A percentile compares a stretch with the other conserved stretches of the same genome.
Conservation (phyloP, 2,113 vertebrate genomes). For the Laterallus jamaicensis region DNA sequence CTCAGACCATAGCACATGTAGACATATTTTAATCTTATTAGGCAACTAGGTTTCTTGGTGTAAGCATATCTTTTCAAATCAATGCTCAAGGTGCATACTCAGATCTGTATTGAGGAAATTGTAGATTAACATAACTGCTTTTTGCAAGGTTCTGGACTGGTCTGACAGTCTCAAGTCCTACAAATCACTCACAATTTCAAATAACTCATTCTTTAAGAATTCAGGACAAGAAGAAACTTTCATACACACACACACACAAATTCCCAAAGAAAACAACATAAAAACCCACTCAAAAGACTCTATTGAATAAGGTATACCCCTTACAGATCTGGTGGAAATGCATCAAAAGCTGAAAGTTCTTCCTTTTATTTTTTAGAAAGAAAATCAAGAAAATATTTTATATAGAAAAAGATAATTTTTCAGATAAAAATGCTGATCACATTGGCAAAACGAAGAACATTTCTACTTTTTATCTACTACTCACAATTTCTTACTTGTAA, state of each 20-base stretch:
- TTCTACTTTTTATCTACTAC: neutral
- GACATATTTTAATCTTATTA: neutral
- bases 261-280: neutral
- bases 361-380: neutral
- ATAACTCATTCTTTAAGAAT: neutral
- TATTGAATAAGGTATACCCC: rapidly evolving
- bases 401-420: neutral
- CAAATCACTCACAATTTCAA: neutral
- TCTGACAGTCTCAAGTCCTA: neutral
- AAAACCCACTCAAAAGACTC: neutral
- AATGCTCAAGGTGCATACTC: neutral
- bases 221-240: neutral
- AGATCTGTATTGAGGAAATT: no score
- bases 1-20: rapidly evolving
- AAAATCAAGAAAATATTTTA: no score
- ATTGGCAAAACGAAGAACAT: neutral
- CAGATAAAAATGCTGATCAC: neutral
- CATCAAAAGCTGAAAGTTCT: neutral
- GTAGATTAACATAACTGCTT: rapidly evolving
- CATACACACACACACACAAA: neutral
- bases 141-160: neutral
- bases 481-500: neutral
- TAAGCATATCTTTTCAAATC: neutral
- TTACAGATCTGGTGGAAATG: neutral
- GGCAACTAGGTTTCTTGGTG: neutral